Evolutionary conservation across 2,888 invertebrate species (phyloP), one percentile per base, ranked within the genome.

Genomic region (Pammene aurita): DNA sequence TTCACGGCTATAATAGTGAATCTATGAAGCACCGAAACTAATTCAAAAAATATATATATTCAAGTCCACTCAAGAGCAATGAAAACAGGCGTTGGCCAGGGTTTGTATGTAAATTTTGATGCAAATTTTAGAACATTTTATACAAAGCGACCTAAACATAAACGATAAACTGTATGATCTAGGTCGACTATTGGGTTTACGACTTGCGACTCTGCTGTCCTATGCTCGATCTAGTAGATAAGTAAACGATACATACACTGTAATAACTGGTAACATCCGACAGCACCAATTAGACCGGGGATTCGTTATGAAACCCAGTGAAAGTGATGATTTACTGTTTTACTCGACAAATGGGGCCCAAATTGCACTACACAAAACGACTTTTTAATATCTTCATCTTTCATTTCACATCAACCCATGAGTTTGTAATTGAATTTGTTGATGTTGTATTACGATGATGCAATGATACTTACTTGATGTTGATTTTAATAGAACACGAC

Each of bases 321-420:
- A 86, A 86, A 86, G 86, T 80, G 72, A 77, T 82, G 84, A 83
- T 84, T 80, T 85, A 83, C 83, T 75, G 78, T 73, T 72, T 72
- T 67, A 79, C 79, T 77, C 71, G 72, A 72, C 75, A 67, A 71
- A 72, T 75, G 67, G 60, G 73, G 57, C 73, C 73, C 75, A 78
- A 78, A 81, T 80, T 80, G 78, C 77, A 72, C 72, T 71, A 70
- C 54, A 75, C 79, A 75, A 82, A 84, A 86, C 79, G 79, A 78
- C 77, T 77, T 80, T 85, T 79, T 86, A 85, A 86, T 83, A 79
- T 77, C 83, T 74, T 72, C 44, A 74, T 75, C 70, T 67, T 66
- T 61, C 62, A 65, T 71, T 69, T 67, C 58, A 35, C 69, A 67
- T 66, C 69, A 74, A 71, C 52, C 68, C 65, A 70, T 74, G 62